Evolutionary conservation across 2,888 invertebrate genomes (phyloP).

Genomic region (Magallana nippona): DNA sequence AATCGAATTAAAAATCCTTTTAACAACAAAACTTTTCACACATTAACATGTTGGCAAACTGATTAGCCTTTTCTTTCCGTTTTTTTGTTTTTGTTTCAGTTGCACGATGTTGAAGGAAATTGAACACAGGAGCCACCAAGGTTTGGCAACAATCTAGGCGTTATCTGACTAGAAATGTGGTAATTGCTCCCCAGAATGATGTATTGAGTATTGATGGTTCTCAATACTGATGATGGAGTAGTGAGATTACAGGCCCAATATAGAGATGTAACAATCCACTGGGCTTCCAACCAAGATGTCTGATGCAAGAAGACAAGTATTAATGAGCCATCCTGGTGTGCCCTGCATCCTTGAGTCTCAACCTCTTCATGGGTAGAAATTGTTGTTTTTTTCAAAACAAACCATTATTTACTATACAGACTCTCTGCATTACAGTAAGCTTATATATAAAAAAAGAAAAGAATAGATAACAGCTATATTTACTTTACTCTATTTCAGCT

Average conservation of each 20-base stretch:
- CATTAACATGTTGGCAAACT: constrained; percentile 23
- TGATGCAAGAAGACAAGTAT: constrained; percentile 29
- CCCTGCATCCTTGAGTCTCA: constrained; percentile 3
- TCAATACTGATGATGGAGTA: constrained; percentile 21
- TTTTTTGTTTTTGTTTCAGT: neutral
- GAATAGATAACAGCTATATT: too few relatives aligned
- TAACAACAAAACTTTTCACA: constrained; percentile 29
- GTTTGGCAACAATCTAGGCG: constrained; percentile 32
- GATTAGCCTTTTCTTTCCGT: neutral
- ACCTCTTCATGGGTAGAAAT: constrained; percentile 32
- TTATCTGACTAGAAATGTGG: constrained; percentile 33
- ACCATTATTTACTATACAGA: neutral
- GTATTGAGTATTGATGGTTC: constrained; percentile 25
- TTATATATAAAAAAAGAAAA: neutral
- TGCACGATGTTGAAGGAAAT: constrained; percentile 16
- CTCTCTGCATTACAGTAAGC: neutral
- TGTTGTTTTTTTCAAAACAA: constrained; percentile 4
- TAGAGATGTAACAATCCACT: constrained; percentile 26
- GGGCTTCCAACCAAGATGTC: constrained; percentile 29
- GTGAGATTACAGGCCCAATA: constrained; percentile 26
- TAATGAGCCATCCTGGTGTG: constrained; percentile 20
- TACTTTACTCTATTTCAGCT: too few relatives aligned
- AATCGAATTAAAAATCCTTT: constrained; percentile 30
- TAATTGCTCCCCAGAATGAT: constrained; percentile 20
- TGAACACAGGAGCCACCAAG: constrained; percentile 4